Evolutionary conservation across 2,113 vertebrate genomes (phyloP).

Genomic region (Nycticorax nycticorax): DNA sequence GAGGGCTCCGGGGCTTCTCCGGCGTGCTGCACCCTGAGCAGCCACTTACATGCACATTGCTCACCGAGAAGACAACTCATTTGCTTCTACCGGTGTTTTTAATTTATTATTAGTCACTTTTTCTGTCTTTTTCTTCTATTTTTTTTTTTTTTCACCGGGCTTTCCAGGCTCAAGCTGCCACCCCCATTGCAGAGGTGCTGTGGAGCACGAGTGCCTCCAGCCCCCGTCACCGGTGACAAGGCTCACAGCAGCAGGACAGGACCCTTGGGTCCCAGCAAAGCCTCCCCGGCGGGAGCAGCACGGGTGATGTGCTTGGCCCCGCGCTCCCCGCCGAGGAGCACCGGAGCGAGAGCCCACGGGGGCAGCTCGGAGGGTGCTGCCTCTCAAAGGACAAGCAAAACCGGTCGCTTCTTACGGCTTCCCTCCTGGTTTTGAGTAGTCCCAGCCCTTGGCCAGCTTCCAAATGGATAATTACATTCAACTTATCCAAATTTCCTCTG

Average conservation of each 20-base stretch:
- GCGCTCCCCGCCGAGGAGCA: fast-evolving
- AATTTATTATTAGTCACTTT: not conserved
- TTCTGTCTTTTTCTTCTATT: not conserved
- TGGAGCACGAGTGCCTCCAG: not conserved
- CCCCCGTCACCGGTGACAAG: not conserved
- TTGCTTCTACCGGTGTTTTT: not conserved
- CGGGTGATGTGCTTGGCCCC: not conserved
- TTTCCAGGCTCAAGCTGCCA: not conserved
- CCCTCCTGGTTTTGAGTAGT: not conserved
- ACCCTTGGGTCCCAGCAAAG: not conserved
- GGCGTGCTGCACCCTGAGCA: not conserved
- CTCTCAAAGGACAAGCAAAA: not conserved
- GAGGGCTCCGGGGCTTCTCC: not conserved
- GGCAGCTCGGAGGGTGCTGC: not conserved
- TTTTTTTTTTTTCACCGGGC: too few species aligned
- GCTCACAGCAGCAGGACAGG: not conserved
- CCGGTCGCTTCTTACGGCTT: not conserved
- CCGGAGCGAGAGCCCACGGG: fast-evolving
- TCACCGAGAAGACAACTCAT: not conserved
- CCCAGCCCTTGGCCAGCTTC: constrained; percentile 25
- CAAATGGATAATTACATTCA: constrained; percentile 45
- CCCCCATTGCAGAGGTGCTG: not conserved
- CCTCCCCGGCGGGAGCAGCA: not conserved
- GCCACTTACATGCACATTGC: not conserved
- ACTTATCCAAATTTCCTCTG: constrained; percentile 49